Percentiles rank a stretch among this genome's conserved stretches.
Evolutionary conservation across 2,113 vertebrate genomes (phyloP).

Genomic region (Nansenia antarctica): DNA sequence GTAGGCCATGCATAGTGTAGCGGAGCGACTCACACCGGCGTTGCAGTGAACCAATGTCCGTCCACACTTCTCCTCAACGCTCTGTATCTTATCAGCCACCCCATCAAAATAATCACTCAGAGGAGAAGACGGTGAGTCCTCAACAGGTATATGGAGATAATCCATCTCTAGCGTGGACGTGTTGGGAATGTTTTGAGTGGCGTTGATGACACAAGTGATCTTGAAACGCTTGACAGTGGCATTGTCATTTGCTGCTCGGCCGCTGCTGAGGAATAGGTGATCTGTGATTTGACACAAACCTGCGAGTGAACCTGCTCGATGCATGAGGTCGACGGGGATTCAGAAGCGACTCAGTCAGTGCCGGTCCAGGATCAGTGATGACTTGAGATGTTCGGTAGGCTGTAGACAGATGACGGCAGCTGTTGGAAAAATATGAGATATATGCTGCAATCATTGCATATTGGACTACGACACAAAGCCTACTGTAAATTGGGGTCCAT

Average conservation of each 20-base stretch:
- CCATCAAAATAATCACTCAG: slow-evolving; percentile 66
- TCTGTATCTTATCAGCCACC: slow-evolving; percentile 65
- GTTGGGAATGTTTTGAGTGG: slow-evolving; percentile 32
- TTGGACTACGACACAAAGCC: too few relatives aligned
- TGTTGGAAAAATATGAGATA: too few relatives aligned
- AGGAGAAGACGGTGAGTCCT: slow-evolving; percentile 58
- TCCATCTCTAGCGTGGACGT: slow-evolving; percentile 37
- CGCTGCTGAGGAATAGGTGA: slow-evolving; percentile 69
- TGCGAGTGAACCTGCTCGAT: slow-evolving; percentile 32
- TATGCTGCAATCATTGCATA: too few relatives aligned
- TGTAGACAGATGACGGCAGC: too few relatives aligned
- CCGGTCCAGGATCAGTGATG: too few relatives aligned
- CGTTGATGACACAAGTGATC: slow-evolving; percentile 73
- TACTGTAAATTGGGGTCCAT: too few relatives aligned
- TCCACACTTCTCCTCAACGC: slow-evolving; percentile 5
- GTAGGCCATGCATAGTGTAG: slow-evolving; percentile 73
- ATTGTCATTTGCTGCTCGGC: slow-evolving; percentile 51
- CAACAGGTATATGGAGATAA: slow-evolving; percentile 64
- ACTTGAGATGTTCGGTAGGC: too few relatives aligned
- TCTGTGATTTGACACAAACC: slow-evolving; percentile 72
- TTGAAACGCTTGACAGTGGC: slow-evolving; percentile 37
- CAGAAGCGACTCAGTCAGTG: too few relatives aligned
- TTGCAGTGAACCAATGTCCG: slow-evolving; percentile 74
- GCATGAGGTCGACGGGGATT: too few relatives aligned
- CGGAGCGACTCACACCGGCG: slow-evolving; percentile 77